These are phyloP conservation scores for Patiria miniata DNA, from an alignment of 35 echinoderm and acorn worm species.

Conservation along the genomic window DNA sequence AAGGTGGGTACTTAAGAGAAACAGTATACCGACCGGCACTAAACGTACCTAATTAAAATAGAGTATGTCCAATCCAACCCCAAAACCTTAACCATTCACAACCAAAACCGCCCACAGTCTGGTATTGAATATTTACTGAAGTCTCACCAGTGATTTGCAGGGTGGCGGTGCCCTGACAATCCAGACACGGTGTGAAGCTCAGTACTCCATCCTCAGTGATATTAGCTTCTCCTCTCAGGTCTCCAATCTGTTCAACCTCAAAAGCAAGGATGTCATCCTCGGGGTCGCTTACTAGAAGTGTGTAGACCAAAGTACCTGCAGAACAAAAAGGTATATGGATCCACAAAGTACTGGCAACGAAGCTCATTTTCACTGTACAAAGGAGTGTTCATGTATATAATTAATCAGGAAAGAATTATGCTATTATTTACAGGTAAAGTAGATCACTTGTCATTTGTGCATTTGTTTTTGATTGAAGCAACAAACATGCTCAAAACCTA, in stretches of 20 bases:
- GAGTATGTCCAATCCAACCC: no score
- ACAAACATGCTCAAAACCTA: background rate
- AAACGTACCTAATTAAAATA: no score
- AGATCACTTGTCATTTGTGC: no score
- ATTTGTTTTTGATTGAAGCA: background rate
- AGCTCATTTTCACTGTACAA: background rate
- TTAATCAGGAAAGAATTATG: background rate
- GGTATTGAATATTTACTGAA: no score
- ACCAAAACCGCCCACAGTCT: no score
- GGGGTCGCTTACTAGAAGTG: background rate
- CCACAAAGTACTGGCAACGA: background rate
- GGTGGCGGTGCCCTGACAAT: slow-evolving; percentile 18
- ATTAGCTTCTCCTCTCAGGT: background rate
- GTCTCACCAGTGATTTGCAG: slow-evolving; percentile 18
- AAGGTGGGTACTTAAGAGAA: no score
- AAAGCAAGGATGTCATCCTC: slow-evolving; percentile 22
- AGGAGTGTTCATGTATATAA: background rate
- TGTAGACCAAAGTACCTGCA: background rate
- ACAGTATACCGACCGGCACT: no score
- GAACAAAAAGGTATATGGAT: background rate
- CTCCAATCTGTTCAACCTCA: background rate
- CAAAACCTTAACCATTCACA: no score
- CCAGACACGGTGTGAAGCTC: slow-evolving; percentile 18
- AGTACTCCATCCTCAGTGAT: slow-evolving; percentile 32
- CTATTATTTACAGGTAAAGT: background rate